Conservation (phyloP, 2,888 invertebrate genomes). For the Odontothrips loti region DNA sequence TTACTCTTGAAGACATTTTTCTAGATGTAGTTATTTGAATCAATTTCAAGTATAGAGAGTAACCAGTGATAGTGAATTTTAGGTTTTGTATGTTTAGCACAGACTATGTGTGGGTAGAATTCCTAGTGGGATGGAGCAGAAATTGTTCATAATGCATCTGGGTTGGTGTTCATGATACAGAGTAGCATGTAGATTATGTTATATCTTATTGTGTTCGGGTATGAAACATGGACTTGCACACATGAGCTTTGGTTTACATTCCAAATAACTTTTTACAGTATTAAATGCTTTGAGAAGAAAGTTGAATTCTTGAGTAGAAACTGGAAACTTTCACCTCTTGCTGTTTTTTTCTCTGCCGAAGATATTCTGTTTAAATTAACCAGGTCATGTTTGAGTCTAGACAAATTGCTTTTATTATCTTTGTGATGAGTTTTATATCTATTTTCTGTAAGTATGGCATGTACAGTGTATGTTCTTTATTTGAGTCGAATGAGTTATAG, state of each 20-base stretch:
- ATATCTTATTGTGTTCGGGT: neutral
- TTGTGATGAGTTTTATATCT: neutral
- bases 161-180: neutral
- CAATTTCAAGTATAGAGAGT: neutral
- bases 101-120: no score
- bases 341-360: neutral
- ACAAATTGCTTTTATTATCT: neutral
- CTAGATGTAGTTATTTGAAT: neutral
- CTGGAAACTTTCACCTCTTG: no score
- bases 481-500: neutral
- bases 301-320: neutral
- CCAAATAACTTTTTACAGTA: neutral
- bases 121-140: no score
- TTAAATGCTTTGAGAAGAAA: neutral
- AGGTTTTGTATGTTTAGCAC: no score
- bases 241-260: neutral
- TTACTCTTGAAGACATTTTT: constrained; percentile 10
- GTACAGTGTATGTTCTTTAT: neutral
- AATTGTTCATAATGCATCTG: neutral
- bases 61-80: neutral
- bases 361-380: neutral
- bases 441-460: neutral
- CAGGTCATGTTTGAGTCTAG: neutral
- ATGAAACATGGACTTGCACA: neutral
- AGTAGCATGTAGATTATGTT: neutral